phyloP scores from a whole-genome alignment of 1,140 invertebrate genomes.

The Hetaerina americana region DNA sequence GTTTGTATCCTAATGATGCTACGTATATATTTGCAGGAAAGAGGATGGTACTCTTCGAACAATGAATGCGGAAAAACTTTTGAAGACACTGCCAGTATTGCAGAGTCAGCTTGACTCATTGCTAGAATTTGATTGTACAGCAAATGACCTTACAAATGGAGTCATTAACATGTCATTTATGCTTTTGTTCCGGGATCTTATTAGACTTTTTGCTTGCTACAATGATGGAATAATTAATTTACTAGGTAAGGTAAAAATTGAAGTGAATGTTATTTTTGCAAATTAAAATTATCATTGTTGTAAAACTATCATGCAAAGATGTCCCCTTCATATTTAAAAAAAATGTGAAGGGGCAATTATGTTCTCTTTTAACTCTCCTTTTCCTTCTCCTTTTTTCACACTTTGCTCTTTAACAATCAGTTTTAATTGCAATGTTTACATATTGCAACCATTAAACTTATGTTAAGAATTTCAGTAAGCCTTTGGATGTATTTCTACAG shows the following conservation, averaged over 20 bases:
- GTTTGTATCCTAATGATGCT: background rate
- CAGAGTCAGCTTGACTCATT: conserved; percentile 91
- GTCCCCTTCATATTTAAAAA: too few relatives aligned
- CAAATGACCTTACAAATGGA: conserved; percentile 93
- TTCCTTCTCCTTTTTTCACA: too few relatives aligned
- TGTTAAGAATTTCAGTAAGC: too few relatives aligned
- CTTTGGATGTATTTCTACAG: too few relatives aligned
- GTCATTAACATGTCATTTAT: conserved; percentile 99
- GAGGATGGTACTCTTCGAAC: conserved; percentile 92
- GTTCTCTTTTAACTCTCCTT: too few relatives aligned
- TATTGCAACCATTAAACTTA: too few relatives aligned
- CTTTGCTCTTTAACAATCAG: too few relatives aligned
- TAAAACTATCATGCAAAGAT: too few relatives aligned
- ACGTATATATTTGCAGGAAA: conserved; percentile 49
- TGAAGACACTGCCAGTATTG: conserved; percentile 92
- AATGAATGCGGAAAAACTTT: conserved; percentile 93
- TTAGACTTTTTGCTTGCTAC: conserved; percentile 97
- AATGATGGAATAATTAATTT: conserved; percentile 99
- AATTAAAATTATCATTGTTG: conserved; percentile 10
- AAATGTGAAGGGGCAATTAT: too few relatives aligned
- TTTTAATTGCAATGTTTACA: too few relatives aligned
- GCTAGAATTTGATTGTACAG: conserved; percentile 93
- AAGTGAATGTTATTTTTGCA: conserved; percentile 14
- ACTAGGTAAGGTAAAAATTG: conserved; percentile 43
- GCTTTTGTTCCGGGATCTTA: conserved; percentile 95